Percentiles rank a stretch among this genome's conserved stretches.
Evolutionary conservation across 2,113 vertebrate species (phyloP).

Genomic region (Sturnus vulgaris): DNA sequence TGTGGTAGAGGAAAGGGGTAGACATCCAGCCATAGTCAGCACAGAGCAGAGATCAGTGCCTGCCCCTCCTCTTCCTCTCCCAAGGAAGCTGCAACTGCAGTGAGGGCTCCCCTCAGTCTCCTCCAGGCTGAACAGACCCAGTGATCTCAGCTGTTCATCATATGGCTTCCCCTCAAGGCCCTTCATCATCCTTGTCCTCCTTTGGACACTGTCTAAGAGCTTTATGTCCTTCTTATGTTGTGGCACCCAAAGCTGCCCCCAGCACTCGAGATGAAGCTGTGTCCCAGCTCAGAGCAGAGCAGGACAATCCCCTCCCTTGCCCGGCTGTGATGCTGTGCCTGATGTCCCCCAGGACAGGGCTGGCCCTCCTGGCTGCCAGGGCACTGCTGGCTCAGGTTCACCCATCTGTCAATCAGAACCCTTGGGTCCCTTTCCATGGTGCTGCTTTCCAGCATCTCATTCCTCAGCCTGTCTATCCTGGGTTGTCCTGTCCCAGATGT

Average conservation of each 20-base stretch:
- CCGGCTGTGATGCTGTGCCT: fast-evolving
- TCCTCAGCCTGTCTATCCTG: too few relatives aligned
- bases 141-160: fast-evolving
- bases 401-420: fast-evolving
- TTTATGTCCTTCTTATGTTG: fast-evolving
- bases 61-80: not conserved
- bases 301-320: not conserved
- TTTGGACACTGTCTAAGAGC: not conserved
- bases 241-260: fast-evolving
- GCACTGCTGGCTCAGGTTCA: not conserved
- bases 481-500: not conserved
- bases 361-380: not conserved
- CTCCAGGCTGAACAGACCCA: not conserved
- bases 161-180: fast-evolving
- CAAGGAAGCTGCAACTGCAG: fast-evolving
- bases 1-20: not conserved
- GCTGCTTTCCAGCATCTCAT: not conserved
- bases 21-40: not conserved
- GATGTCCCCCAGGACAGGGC: fast-evolving
- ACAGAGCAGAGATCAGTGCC: too few relatives aligned
- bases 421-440: fast-evolving
- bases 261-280: not conserved
- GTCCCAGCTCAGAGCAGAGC: not conserved
- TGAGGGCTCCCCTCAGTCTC: not conserved
- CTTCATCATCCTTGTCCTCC: not conserved